Evolutionary conservation across 2,797 vertebrate genomes (phyloP), one percentile per base, ranked within the genome.

Genomic region (Enteromius trimaculatus): DNA sequence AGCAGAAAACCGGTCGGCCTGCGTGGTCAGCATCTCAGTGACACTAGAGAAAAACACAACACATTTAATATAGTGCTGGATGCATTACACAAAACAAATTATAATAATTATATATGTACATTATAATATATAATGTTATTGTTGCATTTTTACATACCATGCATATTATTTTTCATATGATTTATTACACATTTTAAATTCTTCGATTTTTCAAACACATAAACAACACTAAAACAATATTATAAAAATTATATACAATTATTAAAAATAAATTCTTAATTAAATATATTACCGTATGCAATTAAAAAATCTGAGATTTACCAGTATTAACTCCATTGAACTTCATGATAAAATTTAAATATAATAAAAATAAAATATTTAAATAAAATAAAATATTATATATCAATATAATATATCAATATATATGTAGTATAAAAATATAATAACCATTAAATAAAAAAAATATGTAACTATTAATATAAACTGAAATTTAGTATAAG

Each of bases 1-100:
- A 49, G 95, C 88, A 42, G 96, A 94, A 92, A 99, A 99, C 69
- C 97, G 92, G 92, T 99, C 97, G 0, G 97, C 97, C 91, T 98
- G 97, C 0, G 98, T 99, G 90, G 97, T 99, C 84, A 99, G 89
- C 97, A 98, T 98, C 92, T 99, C 96, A 85, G 96, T 96, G 78
- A 99, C 92, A 49, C 98, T 99, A 89, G 11, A 91, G 65, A 26
- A 64, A 85, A 2, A 71, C 13, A 86, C 60, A 79, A 31, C 21
- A 9, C 23, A 19, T 21, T 29, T 42, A 42, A 42, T 42, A 9
- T 42, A 39, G 37, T 39, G 37, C 37, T 39, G 37, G 37, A 39
- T 1, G 8, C 37, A 9, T 42, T 42, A 42, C n/a, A 42, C 42
- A 42, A 10, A 42, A 9, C n/a, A 39, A 42, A 9, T 10, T 9